phyloP scores from a whole-genome alignment of 92 coral and sea anemone species.

The Epizoanthus illoricatus region DNA sequence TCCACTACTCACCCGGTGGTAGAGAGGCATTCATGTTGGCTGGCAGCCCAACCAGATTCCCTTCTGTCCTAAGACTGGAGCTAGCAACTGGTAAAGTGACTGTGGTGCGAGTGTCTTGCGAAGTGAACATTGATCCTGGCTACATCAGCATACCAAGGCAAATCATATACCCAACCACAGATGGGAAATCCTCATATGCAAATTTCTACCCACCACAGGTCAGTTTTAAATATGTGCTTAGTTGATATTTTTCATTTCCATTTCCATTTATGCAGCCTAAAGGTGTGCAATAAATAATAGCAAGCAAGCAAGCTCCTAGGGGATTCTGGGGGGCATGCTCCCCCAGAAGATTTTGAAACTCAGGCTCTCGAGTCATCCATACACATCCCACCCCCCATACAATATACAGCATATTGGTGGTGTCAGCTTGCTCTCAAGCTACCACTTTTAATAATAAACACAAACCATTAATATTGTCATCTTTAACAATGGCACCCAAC shows the following conservation, averaged over 20 bases:
- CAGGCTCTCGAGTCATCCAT: too few species aligned
- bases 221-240: neutral
- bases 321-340: too few species aligned
- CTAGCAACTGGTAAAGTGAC: constrained; percentile 51
- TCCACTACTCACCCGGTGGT: constrained; percentile 67
- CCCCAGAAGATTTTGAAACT: too few species aligned
- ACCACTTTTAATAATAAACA: too few species aligned
- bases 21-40: constrained; percentile 64
- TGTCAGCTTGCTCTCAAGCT: too few species aligned
- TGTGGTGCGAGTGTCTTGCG: constrained; percentile 57
- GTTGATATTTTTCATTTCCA: neutral
- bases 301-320: too few species aligned
- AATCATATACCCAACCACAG: constrained; percentile 69
- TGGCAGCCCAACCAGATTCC: constrained; percentile 66
- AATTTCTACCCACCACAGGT: constrained; percentile 89
- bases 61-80: constrained; percentile 62
- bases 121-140: constrained; percentile 50
- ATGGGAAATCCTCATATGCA: constrained; percentile 62
- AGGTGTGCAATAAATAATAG: too few species aligned
- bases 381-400: too few species aligned
- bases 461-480: too few species aligned
- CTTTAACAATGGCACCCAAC: too few species aligned
- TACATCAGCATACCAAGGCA: constrained; percentile 75
- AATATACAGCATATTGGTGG: too few species aligned
- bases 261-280: too few species aligned